Evolutionary conservation across 2,113 vertebrate species (phyloP), one percentile per base, ranked within the genome.

Genomic region (Anolis carolinensis): DNA sequence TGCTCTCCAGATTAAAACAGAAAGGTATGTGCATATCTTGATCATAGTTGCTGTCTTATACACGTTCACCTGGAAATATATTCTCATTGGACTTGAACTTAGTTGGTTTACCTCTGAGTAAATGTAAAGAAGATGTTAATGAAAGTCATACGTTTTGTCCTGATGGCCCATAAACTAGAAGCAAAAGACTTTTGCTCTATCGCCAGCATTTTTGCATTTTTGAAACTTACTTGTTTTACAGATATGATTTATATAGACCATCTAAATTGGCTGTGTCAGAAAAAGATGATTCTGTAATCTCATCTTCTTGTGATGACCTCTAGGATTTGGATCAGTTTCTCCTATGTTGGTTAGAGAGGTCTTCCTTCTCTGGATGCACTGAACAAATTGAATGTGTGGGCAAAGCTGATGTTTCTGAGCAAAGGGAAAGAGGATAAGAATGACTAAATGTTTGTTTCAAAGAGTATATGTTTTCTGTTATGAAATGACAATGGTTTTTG

Each of bases 401-500:
- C 25, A 83, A 59, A 34, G 71, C 8, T 16, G 9, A 14, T 23
- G 30, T 44, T 20, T 39, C 62, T 52, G 4, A 82, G 63, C 73
- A 20, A 20, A 62, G 13, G 32, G 0, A 0, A 32, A 0, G 30
- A 13, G 4, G 32, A 52, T 87, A 63, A 4, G 25, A 20, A 36
- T 30, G 8, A 65, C 2, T 20, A 7, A 32, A 85, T 11, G 59
- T n/a, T 55, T 44, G 30, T 34, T 84, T 67, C n/a, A 30, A 62
- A 48, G 73, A 2, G 50, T 13, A n/a, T 0, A 20, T 50, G 82
- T 50, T 80, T 81, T 32, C 62, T 39, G 27, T 3, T 1, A 4
- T 52, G 67, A 23, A 2, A 44, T n/a, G 0, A 0, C 0, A 1
- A 2, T 0, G 32, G 7, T 75, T 36, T 36, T 36, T 50, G 44